Base-by-base conservation (phyloP, 2,113 vertebrate species). In the Crotophaga sulcirostris region DNA sequence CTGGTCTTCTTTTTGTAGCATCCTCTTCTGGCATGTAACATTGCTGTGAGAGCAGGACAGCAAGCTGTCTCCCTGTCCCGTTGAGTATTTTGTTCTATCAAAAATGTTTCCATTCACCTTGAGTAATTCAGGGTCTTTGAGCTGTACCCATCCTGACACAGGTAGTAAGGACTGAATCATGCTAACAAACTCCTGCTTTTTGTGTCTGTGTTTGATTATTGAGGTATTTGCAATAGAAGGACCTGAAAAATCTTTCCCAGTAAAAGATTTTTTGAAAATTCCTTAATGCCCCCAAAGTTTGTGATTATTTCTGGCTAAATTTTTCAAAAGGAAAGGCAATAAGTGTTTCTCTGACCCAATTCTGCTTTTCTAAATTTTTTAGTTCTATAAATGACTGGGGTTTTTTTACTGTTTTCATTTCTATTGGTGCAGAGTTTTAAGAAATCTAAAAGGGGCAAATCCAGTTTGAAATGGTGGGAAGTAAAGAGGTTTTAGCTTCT, bases 401-500 rank as follows among this genome's bases (percentile, higher is more conserved):
- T 93, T 67, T 87, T 83, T 80, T 77, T 60, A 59, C 83, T 58
- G 58, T 7, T 84, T 84, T 76, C 33, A 28, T 9, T 92, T 87
- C 45, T 24, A 42, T 85, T 79, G 66, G 24, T 96, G 86, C 79
- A 80, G 36, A 74, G 91, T 93, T 84, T 90, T 78, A 20, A 91
- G 92, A 87, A 63, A 64, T 96, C 86, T 96, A 47, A 74, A 97
- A 94, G 73, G 77, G 47, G 7, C 42, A 96, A 97, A 97, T 97
- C 68, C 79, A 91, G 73, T 97, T 97, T 97, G 94, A 96, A 95
- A 94, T 84, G 38, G 59, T 91, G 67, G 25, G 42, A 87, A 93
- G 55, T 89, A 90, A 79, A 95, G 80, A 73, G 54, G 51, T 81
- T 97, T 96, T 93, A 96, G 77, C 74, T 91, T 93, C 40, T 68